Evolutionary conservation across 1,140 invertebrate species (phyloP).

Genomic region (Oreohelix idahoensis): DNA sequence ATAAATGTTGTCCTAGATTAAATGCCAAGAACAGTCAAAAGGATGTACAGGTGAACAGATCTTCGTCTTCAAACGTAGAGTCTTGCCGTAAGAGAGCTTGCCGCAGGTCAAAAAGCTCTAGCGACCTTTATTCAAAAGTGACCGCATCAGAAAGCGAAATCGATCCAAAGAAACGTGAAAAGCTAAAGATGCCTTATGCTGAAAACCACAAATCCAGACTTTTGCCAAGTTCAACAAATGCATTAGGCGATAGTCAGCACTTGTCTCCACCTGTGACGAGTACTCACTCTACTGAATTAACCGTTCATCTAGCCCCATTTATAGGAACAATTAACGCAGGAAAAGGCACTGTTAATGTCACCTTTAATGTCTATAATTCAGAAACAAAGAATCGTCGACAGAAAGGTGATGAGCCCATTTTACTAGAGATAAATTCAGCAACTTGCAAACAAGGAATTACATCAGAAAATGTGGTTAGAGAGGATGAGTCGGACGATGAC

Average conservation of each 20-base stretch:
- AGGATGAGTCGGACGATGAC: neutral
- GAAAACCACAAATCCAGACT: neutral
- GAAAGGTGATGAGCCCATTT: neutral
- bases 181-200: neutral
- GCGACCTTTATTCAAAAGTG: neutral
- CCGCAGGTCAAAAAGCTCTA: neutral
- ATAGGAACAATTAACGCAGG: no score
- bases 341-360: no score
- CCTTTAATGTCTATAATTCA: neutral
- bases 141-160: neutral
- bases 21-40: no score
- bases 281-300: neutral
- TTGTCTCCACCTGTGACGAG: neutral
- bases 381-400: neutral
- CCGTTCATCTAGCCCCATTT: no score
- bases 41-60: neutral
- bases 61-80: neutral
- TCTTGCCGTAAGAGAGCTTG: neutral
- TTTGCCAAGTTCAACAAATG: neutral
- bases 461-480: neutral
- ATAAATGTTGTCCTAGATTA: no score
- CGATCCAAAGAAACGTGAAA: neutral
- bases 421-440: neutral
- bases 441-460: neutral
- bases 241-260: neutral